These are phyloP conservation scores for Camelus dromedarius DNA, from an alignment of 2,113 vertebrate genomes.

Conservation along the genomic window DNA sequence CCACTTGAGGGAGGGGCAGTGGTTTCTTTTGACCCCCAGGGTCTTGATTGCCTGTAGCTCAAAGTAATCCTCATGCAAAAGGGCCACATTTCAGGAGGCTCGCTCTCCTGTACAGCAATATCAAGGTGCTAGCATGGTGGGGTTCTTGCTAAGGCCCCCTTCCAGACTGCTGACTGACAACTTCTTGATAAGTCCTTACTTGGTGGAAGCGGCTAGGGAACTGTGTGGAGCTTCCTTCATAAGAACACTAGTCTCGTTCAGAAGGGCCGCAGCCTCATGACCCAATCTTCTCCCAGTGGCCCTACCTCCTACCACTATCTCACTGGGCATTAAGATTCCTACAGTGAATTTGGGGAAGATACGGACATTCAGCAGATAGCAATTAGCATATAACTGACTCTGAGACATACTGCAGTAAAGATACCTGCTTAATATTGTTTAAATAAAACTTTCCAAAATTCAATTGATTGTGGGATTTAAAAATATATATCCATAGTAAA, in stretches of 20 bases:
- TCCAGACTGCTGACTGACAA: no score
- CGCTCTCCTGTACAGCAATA: background rate
- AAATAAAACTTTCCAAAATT: constrained; percentile 18
- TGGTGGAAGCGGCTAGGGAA: background rate
- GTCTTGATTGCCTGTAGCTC: background rate
- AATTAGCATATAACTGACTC: background rate
- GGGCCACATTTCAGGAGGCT: background rate
- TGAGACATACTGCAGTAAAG: background rate
- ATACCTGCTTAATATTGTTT: constrained; percentile 9
- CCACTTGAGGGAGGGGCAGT: background rate
- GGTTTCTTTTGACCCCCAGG: background rate
- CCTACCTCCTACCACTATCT: background rate
- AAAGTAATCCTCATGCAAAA: background rate
- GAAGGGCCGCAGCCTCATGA: background rate
- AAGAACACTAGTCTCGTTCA: background rate
- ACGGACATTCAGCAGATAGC: background rate
- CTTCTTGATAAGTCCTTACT: background rate
- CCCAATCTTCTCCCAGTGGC: background rate
- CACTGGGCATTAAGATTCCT: background rate
- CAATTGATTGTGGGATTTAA: background rate
- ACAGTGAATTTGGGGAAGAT: background rate
- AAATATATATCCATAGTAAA: background rate
- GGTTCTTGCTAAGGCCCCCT: background rate
- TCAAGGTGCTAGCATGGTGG: background rate
- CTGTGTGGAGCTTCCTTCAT: background rate